These are phyloP conservation scores for Lagocephalus sceleratus DNA, from an alignment of 2,797 vertebrate genomes.

Conservation along the genomic window DNA sequence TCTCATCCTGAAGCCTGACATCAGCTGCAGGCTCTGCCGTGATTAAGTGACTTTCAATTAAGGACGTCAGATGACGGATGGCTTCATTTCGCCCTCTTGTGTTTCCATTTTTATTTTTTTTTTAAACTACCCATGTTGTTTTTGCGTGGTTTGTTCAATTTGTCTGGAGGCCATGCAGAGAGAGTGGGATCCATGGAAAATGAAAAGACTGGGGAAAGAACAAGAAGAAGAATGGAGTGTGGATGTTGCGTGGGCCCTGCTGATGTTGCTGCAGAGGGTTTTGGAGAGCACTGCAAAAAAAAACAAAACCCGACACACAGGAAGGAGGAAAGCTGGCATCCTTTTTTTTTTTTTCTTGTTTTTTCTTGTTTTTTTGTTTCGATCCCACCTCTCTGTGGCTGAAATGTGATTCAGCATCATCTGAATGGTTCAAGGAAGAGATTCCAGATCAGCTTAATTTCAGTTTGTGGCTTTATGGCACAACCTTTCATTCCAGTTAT, in stretches of 20 bases:
- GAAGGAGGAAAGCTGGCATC: constrained; percentile 14
- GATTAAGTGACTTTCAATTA: no score
- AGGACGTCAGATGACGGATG: background rate
- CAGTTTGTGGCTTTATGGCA: constrained; percentile 37
- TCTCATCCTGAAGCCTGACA: constrained; percentile 21
- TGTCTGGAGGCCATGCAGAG: constrained; percentile 43
- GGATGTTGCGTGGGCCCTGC: constrained; percentile 49
- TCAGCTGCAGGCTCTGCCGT: no score
- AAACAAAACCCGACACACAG: constrained; percentile 9
- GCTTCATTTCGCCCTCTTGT: constrained; percentile 11
- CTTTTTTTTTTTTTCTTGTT: constrained; percentile 34
- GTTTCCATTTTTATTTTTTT: constrained; percentile 8
- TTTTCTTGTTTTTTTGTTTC: no score
- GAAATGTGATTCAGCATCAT: constrained; percentile 30
- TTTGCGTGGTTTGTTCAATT: constrained; percentile 42
- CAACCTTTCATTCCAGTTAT: constrained; percentile 62
- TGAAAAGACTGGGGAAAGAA: constrained; percentile 32
- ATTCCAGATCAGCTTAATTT: background rate
- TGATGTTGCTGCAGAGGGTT: constrained; percentile 43
- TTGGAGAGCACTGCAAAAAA: constrained; percentile 14
- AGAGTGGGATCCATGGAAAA: constrained; percentile 50
- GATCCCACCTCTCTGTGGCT: constrained; percentile 32
- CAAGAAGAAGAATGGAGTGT: constrained; percentile 37
- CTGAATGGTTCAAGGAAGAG: constrained; percentile 8
- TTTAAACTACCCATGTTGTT: constrained; percentile 25